phyloP scores from a whole-genome alignment of 2,888 invertebrate species.

The Cephonodes hylas region DNA sequence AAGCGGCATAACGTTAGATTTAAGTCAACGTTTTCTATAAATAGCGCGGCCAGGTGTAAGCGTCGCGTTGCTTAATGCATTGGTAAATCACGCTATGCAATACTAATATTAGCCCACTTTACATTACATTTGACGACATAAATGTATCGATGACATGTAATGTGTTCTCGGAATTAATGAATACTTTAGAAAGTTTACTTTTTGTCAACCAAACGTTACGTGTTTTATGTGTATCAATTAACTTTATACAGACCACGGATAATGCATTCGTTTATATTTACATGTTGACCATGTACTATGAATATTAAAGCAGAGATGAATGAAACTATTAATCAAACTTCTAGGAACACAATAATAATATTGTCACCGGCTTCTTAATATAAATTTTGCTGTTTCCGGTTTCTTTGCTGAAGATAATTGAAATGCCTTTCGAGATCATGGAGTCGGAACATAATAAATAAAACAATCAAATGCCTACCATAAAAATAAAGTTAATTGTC shows the following conservation, averaged over 20 bases:
- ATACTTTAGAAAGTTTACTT: constrained; percentile 3
- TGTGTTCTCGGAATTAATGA: not conserved
- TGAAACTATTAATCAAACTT: not conserved
- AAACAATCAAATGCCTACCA: not conserved
- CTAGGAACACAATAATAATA: not conserved
- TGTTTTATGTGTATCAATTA: not conserved
- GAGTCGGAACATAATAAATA: not conserved
- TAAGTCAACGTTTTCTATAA: constrained; percentile 35
- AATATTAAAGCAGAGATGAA: not conserved
- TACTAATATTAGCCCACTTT: constrained; percentile 18
- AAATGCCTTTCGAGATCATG: no score
- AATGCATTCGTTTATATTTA: not conserved
- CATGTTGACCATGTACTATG: not conserved
- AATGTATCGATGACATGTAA: constrained; percentile 6
- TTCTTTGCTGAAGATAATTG: no score
- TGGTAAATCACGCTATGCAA: constrained; percentile 45
- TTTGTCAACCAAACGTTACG: not conserved
- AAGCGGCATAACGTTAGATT: constrained; percentile 4
- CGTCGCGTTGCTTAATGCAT: constrained; percentile 41
- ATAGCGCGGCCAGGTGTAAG: constrained; percentile 54
- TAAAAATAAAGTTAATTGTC: not conserved
- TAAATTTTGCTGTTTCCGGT: not conserved
- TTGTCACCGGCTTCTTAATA: not conserved
- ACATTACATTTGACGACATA: constrained; percentile 5
- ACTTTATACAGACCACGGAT: not conserved